A percentile compares a stretch with the other conserved stretches of the same genome.
Conservation (phyloP, 2,888 invertebrate genomes). For the Pinctada fucata region DNA sequence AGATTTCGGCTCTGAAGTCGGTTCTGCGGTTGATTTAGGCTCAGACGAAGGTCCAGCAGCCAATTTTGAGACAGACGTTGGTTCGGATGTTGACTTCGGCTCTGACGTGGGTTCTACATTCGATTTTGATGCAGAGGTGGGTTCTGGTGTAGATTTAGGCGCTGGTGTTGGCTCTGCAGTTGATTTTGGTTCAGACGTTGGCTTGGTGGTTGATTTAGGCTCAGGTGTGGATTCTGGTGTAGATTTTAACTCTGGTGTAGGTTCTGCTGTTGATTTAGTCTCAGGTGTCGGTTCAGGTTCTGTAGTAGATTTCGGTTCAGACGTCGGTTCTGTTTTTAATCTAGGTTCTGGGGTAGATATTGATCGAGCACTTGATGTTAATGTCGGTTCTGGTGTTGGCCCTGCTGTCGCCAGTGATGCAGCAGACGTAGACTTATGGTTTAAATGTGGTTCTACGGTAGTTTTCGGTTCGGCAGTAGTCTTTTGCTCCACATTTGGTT, state of each 20-base stretch:
- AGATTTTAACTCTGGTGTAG: constrained; percentile 3
- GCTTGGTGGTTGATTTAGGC: constrained; percentile 14
- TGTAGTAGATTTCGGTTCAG: constrained; percentile 24
- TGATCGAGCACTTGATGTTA: constrained; percentile 16
- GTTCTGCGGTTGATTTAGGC: constrained; percentile 25
- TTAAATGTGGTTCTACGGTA: constrained; percentile 4
- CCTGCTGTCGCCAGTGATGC: constrained; percentile 11
- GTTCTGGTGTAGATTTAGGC: constrained; percentile 3
- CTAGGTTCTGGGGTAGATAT: constrained; percentile 19
- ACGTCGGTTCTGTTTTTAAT: constrained; percentile 13
- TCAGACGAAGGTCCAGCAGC: constrained; percentile 19
- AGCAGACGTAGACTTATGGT: constrained; percentile 15
- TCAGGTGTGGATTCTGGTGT: constrained; percentile 15
- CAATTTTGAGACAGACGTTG: constrained; percentile 28
- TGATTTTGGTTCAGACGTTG: constrained; percentile 5
- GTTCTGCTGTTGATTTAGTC: constrained; percentile 12
- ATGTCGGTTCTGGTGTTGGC: constrained; percentile 23
- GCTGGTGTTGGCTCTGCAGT: constrained; percentile 13
- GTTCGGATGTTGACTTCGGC: background rate
- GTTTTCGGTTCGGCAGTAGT: constrained; percentile 24
- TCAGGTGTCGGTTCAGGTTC: constrained; percentile 21
- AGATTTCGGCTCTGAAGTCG: constrained; percentile 17
- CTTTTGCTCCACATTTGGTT: constrained; percentile 8
- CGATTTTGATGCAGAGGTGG: constrained; percentile 5
- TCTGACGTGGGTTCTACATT: background rate